A percentile compares a stretch with the other conserved stretches of the same genome.
phyloP scores from a whole-genome alignment of 2,888 invertebrate genomes.

The Lacanobia oleracea region DNA sequence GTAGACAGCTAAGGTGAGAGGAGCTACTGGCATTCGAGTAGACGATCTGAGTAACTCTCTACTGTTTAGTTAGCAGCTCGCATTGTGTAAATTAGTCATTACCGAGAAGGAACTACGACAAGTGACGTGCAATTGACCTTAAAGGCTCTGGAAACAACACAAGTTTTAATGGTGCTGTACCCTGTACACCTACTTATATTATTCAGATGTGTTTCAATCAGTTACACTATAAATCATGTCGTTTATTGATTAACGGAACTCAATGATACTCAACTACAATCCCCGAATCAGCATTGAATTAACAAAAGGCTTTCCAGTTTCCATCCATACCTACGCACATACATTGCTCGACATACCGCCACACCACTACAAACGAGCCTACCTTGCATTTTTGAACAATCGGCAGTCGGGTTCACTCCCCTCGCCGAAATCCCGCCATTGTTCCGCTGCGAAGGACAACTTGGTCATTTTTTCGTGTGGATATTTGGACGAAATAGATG shows the following conservation, averaged over 20 bases:
- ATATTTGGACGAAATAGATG: constrained; percentile 10
- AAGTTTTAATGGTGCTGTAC: no score
- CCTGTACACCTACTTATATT: no score
- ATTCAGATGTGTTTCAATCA: no score
- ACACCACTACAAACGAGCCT: constrained; percentile 2
- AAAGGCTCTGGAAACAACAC: no score
- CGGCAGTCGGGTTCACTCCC: constrained; percentile 43
- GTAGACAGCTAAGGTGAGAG: no score
- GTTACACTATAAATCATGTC: no score
- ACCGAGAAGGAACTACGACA: no score
- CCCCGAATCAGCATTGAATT: constrained; percentile 10
- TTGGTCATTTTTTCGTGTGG: constrained; percentile 44
- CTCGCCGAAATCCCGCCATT: constrained; percentile 56
- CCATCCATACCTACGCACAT: neutral
- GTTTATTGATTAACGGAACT: neutral
- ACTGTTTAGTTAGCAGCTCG: no score
- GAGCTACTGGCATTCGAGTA: no score
- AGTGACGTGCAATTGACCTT: no score
- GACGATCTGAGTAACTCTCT: no score
- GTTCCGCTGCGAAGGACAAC: constrained; percentile 37
- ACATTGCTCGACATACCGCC: neutral
- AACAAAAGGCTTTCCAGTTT: constrained; percentile 4
- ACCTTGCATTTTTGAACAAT: constrained; percentile 63
- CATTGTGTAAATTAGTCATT: no score
- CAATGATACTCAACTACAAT: neutral